Percentiles rank a stretch among this genome's conserved stretches.
Conservation (phyloP, 2,113 vertebrate genomes). For the Pycnonotus jocosus region DNA sequence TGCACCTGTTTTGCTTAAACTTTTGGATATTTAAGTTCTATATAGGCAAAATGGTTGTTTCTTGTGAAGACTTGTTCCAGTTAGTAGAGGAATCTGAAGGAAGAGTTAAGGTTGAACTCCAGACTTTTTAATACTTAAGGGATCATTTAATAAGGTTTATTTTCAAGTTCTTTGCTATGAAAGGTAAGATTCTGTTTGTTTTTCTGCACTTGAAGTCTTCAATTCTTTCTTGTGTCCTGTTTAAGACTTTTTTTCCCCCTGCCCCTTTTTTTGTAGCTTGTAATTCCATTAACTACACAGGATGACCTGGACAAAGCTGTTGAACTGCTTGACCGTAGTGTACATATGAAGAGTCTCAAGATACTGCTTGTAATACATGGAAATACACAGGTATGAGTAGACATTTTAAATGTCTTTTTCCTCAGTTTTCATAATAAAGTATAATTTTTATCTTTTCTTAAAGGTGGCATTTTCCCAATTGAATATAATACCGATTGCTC, state of each 20-base stretch:
- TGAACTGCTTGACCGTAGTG: slow-evolving; percentile 92
- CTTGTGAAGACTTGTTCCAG: not conserved
- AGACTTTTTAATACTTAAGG: not conserved
- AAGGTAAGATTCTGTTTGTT: not conserved
- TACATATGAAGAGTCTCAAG: slow-evolving; percentile 98
- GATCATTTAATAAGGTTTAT: not conserved
- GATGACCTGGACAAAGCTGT: slow-evolving; percentile 97
- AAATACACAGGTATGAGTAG: slow-evolving; percentile 80
- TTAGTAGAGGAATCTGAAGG: not conserved
- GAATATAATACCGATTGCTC: not conserved
- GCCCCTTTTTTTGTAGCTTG: slow-evolving; percentile 73
- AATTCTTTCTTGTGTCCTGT: not conserved
- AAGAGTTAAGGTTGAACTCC: not conserved
- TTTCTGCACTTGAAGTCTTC: not conserved
- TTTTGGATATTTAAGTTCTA: not conserved
- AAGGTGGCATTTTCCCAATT: not conserved
- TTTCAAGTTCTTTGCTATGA: not conserved
- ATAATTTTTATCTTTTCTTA: not conserved
- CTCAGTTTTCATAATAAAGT: not conserved
- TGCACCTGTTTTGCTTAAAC: not conserved
- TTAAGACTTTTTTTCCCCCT: not conserved
- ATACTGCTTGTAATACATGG: slow-evolving; percentile 89
- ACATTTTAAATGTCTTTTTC: not conserved
- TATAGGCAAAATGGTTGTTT: not conserved
- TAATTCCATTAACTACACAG: slow-evolving; percentile 94